Evolutionary conservation across 2,888 invertebrate species (phyloP).

Genomic region (Melieria picta): DNA sequence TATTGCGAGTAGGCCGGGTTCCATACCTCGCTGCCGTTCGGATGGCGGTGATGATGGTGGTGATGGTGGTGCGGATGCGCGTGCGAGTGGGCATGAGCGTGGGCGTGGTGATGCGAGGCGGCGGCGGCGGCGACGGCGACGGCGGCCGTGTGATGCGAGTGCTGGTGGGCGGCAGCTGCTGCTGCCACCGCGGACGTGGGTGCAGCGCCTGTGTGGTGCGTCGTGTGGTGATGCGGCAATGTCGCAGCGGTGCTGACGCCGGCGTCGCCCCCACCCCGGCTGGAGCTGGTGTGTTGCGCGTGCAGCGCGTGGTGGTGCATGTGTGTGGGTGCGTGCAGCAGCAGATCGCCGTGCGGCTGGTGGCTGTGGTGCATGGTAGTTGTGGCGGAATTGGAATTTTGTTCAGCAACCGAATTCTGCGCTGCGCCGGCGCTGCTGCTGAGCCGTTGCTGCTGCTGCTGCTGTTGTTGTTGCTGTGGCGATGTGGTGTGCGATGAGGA

Average conservation of each 20-base stretch:
- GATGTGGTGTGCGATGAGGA: constrained; percentile 61
- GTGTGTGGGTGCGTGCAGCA: constrained; percentile 8
- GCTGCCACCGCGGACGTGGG: constrained; percentile 31
- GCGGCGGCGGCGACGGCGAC: constrained; percentile 10
- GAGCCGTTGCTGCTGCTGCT: constrained; percentile 43
- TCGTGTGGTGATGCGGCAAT: constrained; percentile 39
- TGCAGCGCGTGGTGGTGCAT: constrained; percentile 2
- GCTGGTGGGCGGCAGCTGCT: constrained; percentile 40
- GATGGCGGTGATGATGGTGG: constrained; percentile 46
- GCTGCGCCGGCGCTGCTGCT: constrained; percentile 41
- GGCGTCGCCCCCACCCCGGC: constrained; percentile 31
- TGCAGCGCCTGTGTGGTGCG: constrained; percentile 38
- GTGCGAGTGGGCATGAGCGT: constrained; percentile 35
- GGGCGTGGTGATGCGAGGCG: constrained; percentile 39
- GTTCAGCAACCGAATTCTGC: constrained; percentile 55
- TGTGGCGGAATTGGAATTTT: constrained; percentile 39
- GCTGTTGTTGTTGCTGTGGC: constrained; percentile 52
- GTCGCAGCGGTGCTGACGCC: constrained; percentile 37
- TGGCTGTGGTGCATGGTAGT: constrained; percentile 39
- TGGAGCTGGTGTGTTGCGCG: constrained; percentile 30
- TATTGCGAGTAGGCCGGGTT: constrained; percentile 70
- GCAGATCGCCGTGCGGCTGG: background rate
- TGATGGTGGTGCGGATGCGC: constrained; percentile 44
- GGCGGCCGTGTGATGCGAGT: constrained; percentile 39
- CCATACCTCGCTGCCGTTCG: constrained; percentile 73